A percentile compares a stretch with the other conserved stretches of the same genome.
phyloP scores from a whole-genome alignment of 1,140 invertebrate genomes.

The Samia ricini region DNA sequence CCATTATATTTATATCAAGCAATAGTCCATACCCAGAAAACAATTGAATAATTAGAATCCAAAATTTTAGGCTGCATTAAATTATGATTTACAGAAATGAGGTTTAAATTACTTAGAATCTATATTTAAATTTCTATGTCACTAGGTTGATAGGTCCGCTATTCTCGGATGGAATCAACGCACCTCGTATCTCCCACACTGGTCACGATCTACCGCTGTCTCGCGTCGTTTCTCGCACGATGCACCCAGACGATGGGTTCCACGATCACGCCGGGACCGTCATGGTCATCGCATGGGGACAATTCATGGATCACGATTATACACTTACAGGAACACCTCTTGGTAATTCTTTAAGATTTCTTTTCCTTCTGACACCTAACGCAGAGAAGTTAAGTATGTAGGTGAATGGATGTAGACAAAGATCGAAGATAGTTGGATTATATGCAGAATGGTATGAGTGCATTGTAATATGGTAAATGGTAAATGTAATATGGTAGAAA shows the following conservation, averaged over 20 bases:
- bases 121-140: background rate
- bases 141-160: conserved; percentile 85
- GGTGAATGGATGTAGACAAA: too few relatives aligned
- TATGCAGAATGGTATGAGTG: too few relatives aligned
- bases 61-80: background rate
- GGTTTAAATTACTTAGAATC: background rate
- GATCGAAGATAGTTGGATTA: too few relatives aligned
- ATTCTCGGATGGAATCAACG: conserved; percentile 89
- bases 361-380: background rate
- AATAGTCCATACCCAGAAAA: too few relatives aligned
- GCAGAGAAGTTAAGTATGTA: background rate
- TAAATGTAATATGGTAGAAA: too few relatives aligned
- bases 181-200: conserved; percentile 86
- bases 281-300: conserved; percentile 95
- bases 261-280: conserved; percentile 96
- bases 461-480: too few relatives aligned
- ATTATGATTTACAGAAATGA: background rate
- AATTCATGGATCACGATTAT: conserved; percentile 97
- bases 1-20: too few relatives aligned
- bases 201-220: conserved; percentile 88
- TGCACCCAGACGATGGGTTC: conserved; percentile 94
- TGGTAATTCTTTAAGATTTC: conserved; percentile 76
- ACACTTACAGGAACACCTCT: conserved; percentile 92
- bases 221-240: conserved; percentile 90
- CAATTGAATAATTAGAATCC: too few relatives aligned